phyloP scores from a whole-genome alignment of 2,888 invertebrate species.

The Nomada hirtipes region DNA sequence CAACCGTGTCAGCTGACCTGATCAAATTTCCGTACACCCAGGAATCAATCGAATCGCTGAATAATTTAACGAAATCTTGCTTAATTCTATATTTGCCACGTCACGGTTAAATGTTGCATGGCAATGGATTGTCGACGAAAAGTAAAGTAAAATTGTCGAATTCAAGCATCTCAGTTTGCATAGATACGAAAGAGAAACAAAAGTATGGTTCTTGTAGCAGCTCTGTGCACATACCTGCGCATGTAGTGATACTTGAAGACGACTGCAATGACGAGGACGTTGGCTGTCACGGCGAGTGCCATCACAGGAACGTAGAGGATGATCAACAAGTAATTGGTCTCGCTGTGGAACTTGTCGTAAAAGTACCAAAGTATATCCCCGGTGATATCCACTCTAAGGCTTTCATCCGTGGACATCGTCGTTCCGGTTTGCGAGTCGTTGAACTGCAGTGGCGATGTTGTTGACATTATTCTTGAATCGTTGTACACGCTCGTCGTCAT shows the following conservation, averaged over 20 bases:
- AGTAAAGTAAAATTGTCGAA: too few species aligned
- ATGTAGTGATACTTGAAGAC: constrained; percentile 89
- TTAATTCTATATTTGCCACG: not conserved
- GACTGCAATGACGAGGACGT: constrained; percentile 88
- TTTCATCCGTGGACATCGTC: constrained; percentile 49
- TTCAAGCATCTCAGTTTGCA: too few species aligned
- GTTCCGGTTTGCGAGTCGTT: constrained; percentile 22
- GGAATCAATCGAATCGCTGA: constrained; percentile 14
- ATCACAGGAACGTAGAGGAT: constrained; percentile 88
- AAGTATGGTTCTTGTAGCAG: too few species aligned
- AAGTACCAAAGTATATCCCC: constrained; percentile 66
- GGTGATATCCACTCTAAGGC: constrained; percentile 59
- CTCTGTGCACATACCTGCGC: constrained; percentile 86
- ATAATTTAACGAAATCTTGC: constrained; percentile 37
- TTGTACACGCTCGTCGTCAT: constrained; percentile 24
- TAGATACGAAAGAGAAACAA: too few species aligned
- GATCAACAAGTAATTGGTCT: constrained; percentile 85
- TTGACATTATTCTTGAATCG: constrained; percentile 7
- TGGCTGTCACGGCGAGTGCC: constrained; percentile 87
- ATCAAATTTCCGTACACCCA: constrained; percentile 33
- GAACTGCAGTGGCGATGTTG: constrained; percentile 5
- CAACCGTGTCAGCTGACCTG: constrained; percentile 18
- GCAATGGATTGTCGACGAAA: too few species aligned
- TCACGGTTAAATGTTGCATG: too few species aligned
- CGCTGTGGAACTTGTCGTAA: constrained; percentile 70